Percentiles rank a stretch among this genome's conserved stretches.
Conservation (phyloP, 2,888 invertebrate genomes). For the Achlya flavicornis region DNA sequence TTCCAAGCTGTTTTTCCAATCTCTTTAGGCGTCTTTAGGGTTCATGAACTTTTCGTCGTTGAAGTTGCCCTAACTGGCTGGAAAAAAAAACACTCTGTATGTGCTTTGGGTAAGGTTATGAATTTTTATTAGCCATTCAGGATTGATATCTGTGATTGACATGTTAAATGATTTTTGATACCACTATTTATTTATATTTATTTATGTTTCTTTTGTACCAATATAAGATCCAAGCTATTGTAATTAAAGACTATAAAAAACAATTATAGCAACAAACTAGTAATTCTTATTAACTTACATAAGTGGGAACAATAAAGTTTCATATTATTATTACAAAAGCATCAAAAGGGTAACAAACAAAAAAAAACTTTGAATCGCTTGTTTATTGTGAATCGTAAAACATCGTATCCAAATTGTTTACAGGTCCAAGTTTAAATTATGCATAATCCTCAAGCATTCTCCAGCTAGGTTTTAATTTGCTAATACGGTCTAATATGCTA, state of each 20-base stretch:
- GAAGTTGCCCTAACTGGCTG: no score
- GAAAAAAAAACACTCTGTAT: no score
- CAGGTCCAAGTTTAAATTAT: background rate
- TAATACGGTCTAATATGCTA: background rate
- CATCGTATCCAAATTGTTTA: background rate
- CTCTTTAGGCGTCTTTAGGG: background rate
- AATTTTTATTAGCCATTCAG: background rate
- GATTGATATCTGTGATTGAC: no score
- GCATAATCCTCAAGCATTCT: background rate
- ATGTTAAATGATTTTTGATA: background rate
- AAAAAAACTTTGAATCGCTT: no score
- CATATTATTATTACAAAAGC: no score
- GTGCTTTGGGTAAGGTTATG: background rate
- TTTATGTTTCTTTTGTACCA: background rate
- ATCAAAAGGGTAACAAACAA: no score
- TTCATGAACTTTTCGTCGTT: background rate
- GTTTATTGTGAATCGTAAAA: background rate
- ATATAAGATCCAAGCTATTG: background rate
- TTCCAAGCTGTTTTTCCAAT: background rate
- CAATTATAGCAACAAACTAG: no score
- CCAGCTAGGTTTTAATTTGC: background rate
- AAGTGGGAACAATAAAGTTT: no score
- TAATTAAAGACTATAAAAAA: background rate
- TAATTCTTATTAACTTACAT: no score
- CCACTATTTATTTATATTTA: background rate